Percentiles rank a stretch among this genome's conserved stretches.
These are phyloP conservation scores for Aphis gossypii DNA, from an alignment of 1,140 invertebrate species.

Conservation along the genomic window DNA sequence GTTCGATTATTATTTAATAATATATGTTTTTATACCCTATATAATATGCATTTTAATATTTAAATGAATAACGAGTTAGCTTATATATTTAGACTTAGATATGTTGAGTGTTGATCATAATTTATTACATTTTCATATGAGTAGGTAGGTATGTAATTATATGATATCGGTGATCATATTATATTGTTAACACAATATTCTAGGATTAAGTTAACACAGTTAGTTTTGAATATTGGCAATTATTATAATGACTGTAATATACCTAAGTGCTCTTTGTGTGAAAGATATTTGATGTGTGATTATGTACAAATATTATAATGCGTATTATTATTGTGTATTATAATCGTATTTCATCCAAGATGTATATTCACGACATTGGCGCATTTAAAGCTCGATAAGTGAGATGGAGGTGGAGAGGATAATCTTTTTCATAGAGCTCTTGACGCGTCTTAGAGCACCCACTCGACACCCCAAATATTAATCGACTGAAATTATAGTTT, in stretches of 20 bases:
- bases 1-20: background rate
- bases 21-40: background rate
- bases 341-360: background rate
- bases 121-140: background rate
- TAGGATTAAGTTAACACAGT: background rate
- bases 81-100: background rate
- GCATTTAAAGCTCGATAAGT: background rate
- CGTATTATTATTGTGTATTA: too few relatives aligned
- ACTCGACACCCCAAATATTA: background rate
- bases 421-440: background rate
- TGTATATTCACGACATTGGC: background rate
- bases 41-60: background rate
- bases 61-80: background rate
- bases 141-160: background rate
- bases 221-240: background rate
- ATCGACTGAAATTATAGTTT: background rate
- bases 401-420: background rate
- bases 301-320: background rate
- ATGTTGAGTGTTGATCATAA: background rate
- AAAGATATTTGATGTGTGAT: background rate
- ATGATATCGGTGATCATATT: background rate
- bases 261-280: background rate
- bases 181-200: background rate
- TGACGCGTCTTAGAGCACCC: too few relatives aligned
- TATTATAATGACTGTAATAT: background rate